Evolutionary conservation across 2,797 vertebrate species (phyloP).

Genomic region (Aratinga solstitialis): DNA sequence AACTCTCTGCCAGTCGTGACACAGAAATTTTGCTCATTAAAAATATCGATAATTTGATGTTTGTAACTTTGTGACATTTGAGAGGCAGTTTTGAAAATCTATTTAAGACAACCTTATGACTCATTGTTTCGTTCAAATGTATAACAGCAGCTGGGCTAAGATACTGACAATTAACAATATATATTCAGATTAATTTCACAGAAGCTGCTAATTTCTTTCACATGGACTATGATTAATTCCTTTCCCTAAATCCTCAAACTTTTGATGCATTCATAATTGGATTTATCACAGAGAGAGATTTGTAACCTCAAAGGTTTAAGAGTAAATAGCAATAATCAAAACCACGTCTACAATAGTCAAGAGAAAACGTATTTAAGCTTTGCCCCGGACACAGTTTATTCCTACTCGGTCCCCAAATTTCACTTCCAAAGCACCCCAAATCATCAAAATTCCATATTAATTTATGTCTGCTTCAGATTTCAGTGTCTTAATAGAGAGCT

Average conservation of each 20-base stretch:
- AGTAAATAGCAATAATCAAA: slow-evolving; percentile 23
- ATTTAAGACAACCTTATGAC: neutral
- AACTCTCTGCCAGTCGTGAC: neutral
- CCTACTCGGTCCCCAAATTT: neutral
- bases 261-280: slow-evolving; percentile 56
- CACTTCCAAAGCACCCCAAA: neutral
- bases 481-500: neutral
- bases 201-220: slow-evolving; percentile 69
- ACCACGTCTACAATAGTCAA: neutral
- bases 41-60: neutral
- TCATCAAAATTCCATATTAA: neutral
- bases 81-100: neutral
- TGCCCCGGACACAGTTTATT: neutral
- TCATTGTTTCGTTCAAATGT: slow-evolving; percentile 2
- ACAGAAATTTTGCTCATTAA: neutral
- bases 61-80: neutral
- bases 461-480: neutral
- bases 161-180: slow-evolving; percentile 8
- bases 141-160: neutral
- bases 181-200: slow-evolving; percentile 43
- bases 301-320: slow-evolving; percentile 20
- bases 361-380: neutral
- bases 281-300: slow-evolving; percentile 51
- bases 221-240: slow-evolving; percentile 40
- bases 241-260: slow-evolving; percentile 45